Conservation (phyloP, 2,797 vertebrate genomes). For the Karalla daura region DNA sequence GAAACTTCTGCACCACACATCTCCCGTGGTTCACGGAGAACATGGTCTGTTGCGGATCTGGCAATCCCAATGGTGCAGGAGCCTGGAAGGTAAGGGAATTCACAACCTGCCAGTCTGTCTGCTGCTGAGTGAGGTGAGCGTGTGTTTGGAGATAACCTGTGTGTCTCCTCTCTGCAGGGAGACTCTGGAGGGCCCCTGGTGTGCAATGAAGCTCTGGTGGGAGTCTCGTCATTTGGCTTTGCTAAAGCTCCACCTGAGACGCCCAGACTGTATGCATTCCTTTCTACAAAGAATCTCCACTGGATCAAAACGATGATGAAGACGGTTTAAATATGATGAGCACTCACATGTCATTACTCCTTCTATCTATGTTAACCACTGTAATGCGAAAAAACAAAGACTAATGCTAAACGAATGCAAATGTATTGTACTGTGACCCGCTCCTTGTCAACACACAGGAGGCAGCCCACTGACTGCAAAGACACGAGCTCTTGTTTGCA, state of each 20-base stretch:
- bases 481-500: no score
- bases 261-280: slow-evolving; percentile 66
- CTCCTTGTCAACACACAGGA: no score
- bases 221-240: slow-evolving; percentile 63
- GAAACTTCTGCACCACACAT: slow-evolving; percentile 66
- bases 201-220: slow-evolving; percentile 45
- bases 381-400: no score
- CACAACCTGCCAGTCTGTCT: no score
- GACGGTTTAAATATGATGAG: slow-evolving; percentile 9
- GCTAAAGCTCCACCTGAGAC: background rate
- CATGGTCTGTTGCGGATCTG: slow-evolving; percentile 79
- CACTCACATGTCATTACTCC: no score
- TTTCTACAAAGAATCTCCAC: slow-evolving; percentile 43
- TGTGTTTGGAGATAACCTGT: no score
- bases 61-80: background rate
- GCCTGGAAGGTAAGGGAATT: slow-evolving; percentile 66
- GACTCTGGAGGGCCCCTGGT: slow-evolving; percentile 80
- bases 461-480: no score
- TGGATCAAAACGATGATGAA: slow-evolving; percentile 63
- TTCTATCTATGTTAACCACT: no score
- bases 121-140: no score
- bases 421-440: no score
- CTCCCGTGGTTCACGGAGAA: slow-evolving; percentile 43
- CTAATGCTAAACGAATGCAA: no score
- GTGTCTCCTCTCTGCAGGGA: no score